Base-by-base conservation (phyloP, 2,797 vertebrate genomes). In the Periparus ater region DNA sequence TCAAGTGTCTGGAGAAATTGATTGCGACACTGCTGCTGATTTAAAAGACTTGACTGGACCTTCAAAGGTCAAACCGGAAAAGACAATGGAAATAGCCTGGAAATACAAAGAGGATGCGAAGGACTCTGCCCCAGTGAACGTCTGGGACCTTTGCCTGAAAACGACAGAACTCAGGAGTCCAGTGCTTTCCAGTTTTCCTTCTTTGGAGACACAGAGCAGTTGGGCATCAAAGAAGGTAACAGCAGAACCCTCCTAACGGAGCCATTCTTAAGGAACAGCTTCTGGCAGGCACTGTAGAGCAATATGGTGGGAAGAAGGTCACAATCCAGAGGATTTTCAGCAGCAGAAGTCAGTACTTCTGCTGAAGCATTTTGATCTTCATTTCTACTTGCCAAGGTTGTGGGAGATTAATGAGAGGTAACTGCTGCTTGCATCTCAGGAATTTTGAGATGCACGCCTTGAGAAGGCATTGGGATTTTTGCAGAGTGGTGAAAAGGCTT, bases 121-220 rank as follows among this genome's bases (percentile, higher is more conserved):
- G 36, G 58, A 90, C 58, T 48, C 67, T 38, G 47, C 44, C 18
- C 40, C 23, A 34, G 12, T 38, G 50, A 85, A 27, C n/a, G 32
- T 15, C 54, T 80, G 22, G 90, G 40, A 27, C 23, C 60, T 23
- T 16, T 1, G 47, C 23, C 50, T 50, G 95, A 92, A 53, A 91
- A 36, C 36, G 36, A 36, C 36, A 36, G 36, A 36, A 36, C 36
- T 36, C 36, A 42, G 17, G 94, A 97, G 13, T 70, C 86, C 0
- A 20, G 85, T 9, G 98, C 96, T 22, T 99, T 99, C 90, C 98
- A 86, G 0, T 99, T 99, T 95, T 99, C 98, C 38, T 99, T 99
- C 96, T 99, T 99, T 72, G 98, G 95, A 76, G 97, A 98, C 2
- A 1, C 54, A 1, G 66, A 97, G 19, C 90, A 92, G 36, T 9